Conservation (phyloP, 2,113 vertebrate genomes). For the Grantiella picta region DNA sequence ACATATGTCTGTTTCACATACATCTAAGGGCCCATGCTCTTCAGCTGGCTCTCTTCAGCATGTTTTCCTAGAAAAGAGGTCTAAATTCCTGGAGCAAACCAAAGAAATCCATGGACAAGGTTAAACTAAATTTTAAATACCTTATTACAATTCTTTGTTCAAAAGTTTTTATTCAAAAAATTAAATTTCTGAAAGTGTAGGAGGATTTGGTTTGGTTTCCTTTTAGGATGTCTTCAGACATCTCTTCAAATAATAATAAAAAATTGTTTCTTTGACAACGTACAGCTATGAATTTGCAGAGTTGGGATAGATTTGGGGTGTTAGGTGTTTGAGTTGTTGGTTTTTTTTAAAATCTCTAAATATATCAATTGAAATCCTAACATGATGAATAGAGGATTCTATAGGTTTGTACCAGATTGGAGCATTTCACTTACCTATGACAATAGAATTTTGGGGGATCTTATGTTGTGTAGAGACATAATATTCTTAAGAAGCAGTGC, state of each 20-base stretch:
- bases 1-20: not conserved
- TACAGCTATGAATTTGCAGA: not conserved
- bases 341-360: accelerated
- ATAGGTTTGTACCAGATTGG: not conserved
- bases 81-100: not conserved
- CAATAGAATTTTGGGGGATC: not conserved
- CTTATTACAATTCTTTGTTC: not conserved
- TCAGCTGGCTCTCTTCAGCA: not conserved
- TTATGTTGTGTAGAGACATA: not conserved
- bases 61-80: not conserved
- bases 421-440: not conserved
- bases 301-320: not conserved
- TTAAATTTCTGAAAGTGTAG: not conserved
- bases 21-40: accelerated
- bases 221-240: not conserved
- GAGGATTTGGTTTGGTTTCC: not conserved
- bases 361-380: not conserved
- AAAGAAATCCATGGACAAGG: not conserved
- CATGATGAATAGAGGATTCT: not conserved
- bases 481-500: not conserved
- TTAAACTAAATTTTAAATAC: not conserved
- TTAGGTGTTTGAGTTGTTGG: not conserved
- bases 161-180: not conserved
- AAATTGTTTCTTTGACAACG: not conserved
- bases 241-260: not conserved